These are phyloP conservation scores for Hydrozoanthus tunicans DNA, from an alignment of 64 coral and sea anemone genomes.

Conservation along the genomic window DNA sequence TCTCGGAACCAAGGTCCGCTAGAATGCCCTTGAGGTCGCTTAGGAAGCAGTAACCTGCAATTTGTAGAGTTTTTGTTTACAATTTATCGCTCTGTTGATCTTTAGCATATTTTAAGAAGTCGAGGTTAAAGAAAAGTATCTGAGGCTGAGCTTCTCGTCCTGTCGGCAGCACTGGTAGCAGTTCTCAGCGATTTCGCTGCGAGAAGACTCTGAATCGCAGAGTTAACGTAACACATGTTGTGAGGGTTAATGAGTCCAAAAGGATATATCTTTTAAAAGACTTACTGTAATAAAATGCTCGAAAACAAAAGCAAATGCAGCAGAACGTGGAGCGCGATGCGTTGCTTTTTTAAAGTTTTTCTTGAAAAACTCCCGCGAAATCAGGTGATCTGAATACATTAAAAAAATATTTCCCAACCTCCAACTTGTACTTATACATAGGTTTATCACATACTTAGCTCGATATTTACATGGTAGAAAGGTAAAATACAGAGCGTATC, in stretches of 20 bases:
- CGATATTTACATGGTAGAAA: too few relatives aligned
- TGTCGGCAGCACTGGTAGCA: neutral
- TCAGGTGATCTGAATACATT: too few relatives aligned
- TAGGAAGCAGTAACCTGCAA: slow-evolving; percentile 14
- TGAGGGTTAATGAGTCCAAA: neutral
- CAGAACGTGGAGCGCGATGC: neutral
- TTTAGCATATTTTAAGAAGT: neutral
- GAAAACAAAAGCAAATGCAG: neutral
- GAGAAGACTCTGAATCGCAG: neutral
- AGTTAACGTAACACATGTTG: neutral
- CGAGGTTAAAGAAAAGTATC: neutral
- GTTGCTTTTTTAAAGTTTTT: neutral
- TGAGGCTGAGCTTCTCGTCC: neutral
- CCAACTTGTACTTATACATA: too few relatives aligned
- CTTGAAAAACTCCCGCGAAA: too few relatives aligned
- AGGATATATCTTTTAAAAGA: neutral
- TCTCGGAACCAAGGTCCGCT: neutral
- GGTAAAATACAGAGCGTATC: too few relatives aligned
- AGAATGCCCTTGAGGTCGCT: neutral
- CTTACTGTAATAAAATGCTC: neutral
- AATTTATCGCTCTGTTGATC: neutral
- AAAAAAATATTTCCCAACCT: too few relatives aligned
- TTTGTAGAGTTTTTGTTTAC: slow-evolving; percentile 20
- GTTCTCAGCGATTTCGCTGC: neutral
- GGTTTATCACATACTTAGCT: too few relatives aligned